Base-by-base conservation (phyloP, 35 echinoderm and acorn worm species). In the Apostichopus parvimensis region DNA sequence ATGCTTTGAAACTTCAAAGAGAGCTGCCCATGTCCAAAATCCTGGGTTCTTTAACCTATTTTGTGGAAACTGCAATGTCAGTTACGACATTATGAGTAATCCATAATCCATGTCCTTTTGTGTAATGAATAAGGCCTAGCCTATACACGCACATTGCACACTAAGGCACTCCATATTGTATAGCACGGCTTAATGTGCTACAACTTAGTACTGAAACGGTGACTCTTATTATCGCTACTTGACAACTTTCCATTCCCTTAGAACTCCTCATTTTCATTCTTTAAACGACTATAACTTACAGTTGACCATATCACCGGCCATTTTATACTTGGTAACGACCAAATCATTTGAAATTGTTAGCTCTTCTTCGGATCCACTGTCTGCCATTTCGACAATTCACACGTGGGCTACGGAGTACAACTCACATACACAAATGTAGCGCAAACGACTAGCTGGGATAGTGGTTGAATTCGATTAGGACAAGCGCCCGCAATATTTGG, bases 301-400 rank as follows among this genome's bases (percentile, higher is more conserved):
- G 52, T 99, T 99, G 56, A 99, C 97, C 86, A 98, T 99, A 71
- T 95, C 95, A 17, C 95, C 95, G 4, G 92, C 95, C 93, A 96
- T 96, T 92, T 99, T 99, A 82, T 99, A 99, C 90, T 99, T 99
- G 68, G 97, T 99, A 73, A 99, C 97, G 54, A 99, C 95, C 72
- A 94, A 92, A 88, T 99, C 97, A 91, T 88, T 68, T 26, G 97
- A 86, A 59, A 94, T 94, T n/a, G 97, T 99, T 56, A 79, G 91
- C 66, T 95, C 97, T 79, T 99, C 97, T 82, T 94, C 96, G 28
- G 79, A 71, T 56, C 87, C 80, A 58, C 84, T 92, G 91, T 98
- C 95, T 89, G 95, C 95, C 97, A 99, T 99, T 56, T 77, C 79
- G 6, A 61, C 14, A 25, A 70, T 73, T 52, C 62, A 28, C 91